Evolutionary conservation across 2,888 invertebrate species (phyloP), one percentile per base, ranked within the genome.

Genomic region (Hybos culiciformis): DNA sequence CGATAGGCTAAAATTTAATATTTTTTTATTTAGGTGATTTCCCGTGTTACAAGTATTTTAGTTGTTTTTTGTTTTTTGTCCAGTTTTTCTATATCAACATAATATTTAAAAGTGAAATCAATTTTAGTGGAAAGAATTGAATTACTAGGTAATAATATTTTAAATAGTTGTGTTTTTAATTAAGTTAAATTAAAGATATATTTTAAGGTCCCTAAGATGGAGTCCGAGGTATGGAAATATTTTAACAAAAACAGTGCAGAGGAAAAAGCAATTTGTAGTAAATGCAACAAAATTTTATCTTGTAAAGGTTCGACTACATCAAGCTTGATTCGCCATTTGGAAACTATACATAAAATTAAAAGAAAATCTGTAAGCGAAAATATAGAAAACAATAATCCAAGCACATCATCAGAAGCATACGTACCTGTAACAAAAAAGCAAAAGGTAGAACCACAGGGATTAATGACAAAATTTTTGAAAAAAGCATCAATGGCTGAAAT

Each of bases 231-330:
- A 29, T 39, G 29, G 39, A 39, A 39, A 15, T 15, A 17, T 21
- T 39, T 39, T 39, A 29, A 17, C 11, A 18, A 26, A 26, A 12
- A 12, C 11, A 12, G 29, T 19, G 12, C 9, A 18, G 17, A 18
- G 4, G 17, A 26, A 9, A 17, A 26, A 29, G 18, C 39, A 17
- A 26, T 4, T 18, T 29, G 39, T 17, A 39, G 5, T 5, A 5
- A n/a, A 19, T 39, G 39, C 39, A 5, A 17, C 18, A 39, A 29
- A 39, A 8, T 8, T 19, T 18, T 39, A 5, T 26, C 29, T 5
- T 39, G 24, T 26, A 39, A 39, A 26, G 19, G 14, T 9, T 39
- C 39, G n/a, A 29, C 31, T n/a, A 39, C 31, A 31, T 31, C 31
- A 39, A 19, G 29, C 1, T 11, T 39, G 20, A 26, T 18, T 39